Evolutionary conservation across 2,113 vertebrate genomes (phyloP), one percentile per base, ranked within the genome.

Genomic region (Pluvianellus socialis): DNA sequence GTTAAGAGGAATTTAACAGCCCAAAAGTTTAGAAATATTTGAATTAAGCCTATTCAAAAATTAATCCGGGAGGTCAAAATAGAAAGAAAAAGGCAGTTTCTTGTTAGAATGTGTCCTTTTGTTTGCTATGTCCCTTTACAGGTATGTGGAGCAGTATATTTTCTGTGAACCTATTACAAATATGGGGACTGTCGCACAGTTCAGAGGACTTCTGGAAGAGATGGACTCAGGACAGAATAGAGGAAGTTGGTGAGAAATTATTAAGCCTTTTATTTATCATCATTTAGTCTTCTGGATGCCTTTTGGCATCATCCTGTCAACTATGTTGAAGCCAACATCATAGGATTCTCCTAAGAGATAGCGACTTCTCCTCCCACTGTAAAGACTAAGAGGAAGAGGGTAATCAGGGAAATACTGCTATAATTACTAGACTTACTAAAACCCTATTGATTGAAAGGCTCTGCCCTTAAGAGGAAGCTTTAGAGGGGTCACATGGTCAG

Each of bases 101-200:
- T 40, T 91, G 15, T 83, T 71, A 62, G 30, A 86, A 66, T 14
- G 4, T 58, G 12, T 86, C 44, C 47, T 79, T 61, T 21, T 80
- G 38, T 65, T 96, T 30, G 18, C 28, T 68, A 62, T 83, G 33
- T 91, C 16, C 15, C 50, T 86, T 62, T 73, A 50, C 73, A 98
- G 98, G 98, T 58, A 92, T 98, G 93, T 98, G 98, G 98, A 98
- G 98, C 88, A 98, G 98, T 65, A 98, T 98, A 93, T 98, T 98
- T 96, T 98, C 98, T 61, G 86, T 98, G 88, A 98, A 98, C 68
- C 89, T 98, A 12, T 96, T 98, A 21, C 98, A 98, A 86, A 98
- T 98, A 86, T 98, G 98, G 98, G 98, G 98, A 49, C 79, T 98
- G n/a, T 98, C 98, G 20, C 97, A 97, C 18, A 98, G 79, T 70